These are phyloP conservation scores for Tenthredo livida DNA, from an alignment of 2,888 invertebrate species.

Conservation along the genomic window DNA sequence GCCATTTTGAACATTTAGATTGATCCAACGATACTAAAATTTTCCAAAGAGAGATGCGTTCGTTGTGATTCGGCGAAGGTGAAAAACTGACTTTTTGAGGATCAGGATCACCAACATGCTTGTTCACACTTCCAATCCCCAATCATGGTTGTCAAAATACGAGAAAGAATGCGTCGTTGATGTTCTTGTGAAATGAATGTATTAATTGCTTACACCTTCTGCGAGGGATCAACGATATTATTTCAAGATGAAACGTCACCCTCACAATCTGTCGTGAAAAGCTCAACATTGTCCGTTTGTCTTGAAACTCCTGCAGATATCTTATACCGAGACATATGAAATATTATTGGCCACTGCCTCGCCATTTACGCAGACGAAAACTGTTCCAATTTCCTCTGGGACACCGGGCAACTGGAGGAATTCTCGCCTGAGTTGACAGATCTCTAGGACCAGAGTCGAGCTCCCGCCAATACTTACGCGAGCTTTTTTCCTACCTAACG, in stretches of 20 bases:
- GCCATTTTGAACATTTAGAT: too few species aligned
- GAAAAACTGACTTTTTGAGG: neutral
- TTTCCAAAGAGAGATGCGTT: too few species aligned
- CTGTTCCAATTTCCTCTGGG: constrained; percentile 39
- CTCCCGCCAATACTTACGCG: constrained; percentile 33
- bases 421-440: constrained; percentile 43
- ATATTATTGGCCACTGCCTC: neutral
- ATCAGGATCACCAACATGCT: neutral
- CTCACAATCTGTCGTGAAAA: neutral
- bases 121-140: neutral
- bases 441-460: neutral
- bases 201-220: neutral
- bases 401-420: constrained; percentile 17
- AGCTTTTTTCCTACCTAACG: neutral
- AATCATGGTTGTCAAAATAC: neutral
- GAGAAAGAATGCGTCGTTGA: neutral
- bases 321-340: neutral
- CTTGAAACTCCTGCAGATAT: neutral
- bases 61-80: neutral
- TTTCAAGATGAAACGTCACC: neutral
- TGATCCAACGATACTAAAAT: too few species aligned
- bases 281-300: neutral
- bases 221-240: neutral
- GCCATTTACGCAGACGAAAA: constrained; percentile 33
- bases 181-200: neutral